Evolutionary conservation across 2,888 invertebrate species (phyloP).

Genomic region (Geotrupes spiniger): DNA sequence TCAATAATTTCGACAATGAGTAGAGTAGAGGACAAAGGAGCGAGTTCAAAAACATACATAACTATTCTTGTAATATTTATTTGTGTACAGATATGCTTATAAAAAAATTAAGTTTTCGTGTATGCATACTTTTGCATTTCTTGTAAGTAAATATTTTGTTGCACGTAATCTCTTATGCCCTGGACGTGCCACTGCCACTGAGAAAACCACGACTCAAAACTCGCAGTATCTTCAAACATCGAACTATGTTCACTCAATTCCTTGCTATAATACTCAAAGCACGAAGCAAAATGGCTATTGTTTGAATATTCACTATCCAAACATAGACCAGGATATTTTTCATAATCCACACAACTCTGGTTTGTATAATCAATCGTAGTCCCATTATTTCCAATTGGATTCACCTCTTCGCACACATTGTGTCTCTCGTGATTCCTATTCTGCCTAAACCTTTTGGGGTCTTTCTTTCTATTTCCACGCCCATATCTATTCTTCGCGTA

Average conservation of each 20-base stretch:
- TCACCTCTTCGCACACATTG: too few species aligned
- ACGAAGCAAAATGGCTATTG: constrained; percentile 28
- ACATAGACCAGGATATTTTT: constrained; percentile 9
- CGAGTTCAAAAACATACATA: too few species aligned
- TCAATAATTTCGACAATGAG: too few species aligned
- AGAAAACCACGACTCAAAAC: constrained; percentile 42
- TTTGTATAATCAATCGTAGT: constrained; percentile 7
- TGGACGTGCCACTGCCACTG: constrained; percentile 44
- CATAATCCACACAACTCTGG: constrained; percentile 10
- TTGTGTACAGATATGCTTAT: background rate
- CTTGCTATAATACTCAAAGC: constrained; percentile 39
- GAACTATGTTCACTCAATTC: constrained; percentile 37
- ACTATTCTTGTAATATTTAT: too few species aligned
- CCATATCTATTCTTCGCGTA: background rate
- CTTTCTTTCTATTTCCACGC: background rate
- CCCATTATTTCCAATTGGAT: constrained; percentile 2
- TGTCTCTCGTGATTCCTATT: too few species aligned
- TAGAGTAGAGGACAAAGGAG: too few species aligned
- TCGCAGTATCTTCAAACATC: constrained; percentile 35
- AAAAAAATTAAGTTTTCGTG: constrained; percentile 13
- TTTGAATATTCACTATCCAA: constrained; percentile 14
- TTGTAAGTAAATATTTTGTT: constrained; percentile 44
- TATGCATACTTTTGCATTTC: constrained; percentile 40
- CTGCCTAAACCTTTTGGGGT: too few species aligned
- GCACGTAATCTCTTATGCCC: constrained; percentile 41